phyloP scores from a whole-genome alignment of 2,797 vertebrate species.

The Cirrhinus molitorella region DNA sequence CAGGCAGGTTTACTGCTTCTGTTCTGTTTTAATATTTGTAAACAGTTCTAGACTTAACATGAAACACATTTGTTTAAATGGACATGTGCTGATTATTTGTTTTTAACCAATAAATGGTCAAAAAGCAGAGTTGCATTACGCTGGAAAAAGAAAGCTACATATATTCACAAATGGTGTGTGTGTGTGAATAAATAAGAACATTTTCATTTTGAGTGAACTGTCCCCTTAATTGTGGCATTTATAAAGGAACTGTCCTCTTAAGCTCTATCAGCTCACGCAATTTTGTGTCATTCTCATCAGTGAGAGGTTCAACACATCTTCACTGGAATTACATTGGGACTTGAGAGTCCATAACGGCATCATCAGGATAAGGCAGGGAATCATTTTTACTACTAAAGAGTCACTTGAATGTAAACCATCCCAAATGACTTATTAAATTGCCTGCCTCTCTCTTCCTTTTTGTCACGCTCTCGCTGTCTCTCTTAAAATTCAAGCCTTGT shows the following conservation, averaged over 20 bases:
- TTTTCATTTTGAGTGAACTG: background rate
- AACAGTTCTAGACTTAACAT: conserved; percentile 16
- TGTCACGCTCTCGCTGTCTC: background rate
- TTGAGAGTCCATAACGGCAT: conserved; percentile 70
- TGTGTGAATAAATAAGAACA: background rate
- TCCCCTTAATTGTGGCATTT: background rate
- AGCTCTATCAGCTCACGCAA: background rate
- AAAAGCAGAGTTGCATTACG: background rate
- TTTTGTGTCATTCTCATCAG: background rate
- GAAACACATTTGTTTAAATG: conserved; percentile 15
- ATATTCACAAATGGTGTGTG: background rate
- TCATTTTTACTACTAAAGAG: conserved; percentile 32
- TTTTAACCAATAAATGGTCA: too few relatives aligned
- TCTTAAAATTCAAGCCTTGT: conserved; percentile 18
- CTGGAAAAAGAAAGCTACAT: background rate
- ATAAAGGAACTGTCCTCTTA: background rate
- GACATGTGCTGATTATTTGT: background rate
- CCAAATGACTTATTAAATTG: conserved; percentile 39
- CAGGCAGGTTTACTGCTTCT: conserved; percentile 55
- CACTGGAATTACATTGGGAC: conserved; percentile 39
- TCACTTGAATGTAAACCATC: conserved; percentile 45
- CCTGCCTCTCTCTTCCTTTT: conserved; percentile 3
- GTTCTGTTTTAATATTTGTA: conserved; percentile 51
- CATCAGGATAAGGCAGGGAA: conserved; percentile 56
- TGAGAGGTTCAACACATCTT: conserved; percentile 24